Evolutionary conservation across 92 coral and sea anemone genomes (phyloP).

Genomic region (Porites divaricata): DNA sequence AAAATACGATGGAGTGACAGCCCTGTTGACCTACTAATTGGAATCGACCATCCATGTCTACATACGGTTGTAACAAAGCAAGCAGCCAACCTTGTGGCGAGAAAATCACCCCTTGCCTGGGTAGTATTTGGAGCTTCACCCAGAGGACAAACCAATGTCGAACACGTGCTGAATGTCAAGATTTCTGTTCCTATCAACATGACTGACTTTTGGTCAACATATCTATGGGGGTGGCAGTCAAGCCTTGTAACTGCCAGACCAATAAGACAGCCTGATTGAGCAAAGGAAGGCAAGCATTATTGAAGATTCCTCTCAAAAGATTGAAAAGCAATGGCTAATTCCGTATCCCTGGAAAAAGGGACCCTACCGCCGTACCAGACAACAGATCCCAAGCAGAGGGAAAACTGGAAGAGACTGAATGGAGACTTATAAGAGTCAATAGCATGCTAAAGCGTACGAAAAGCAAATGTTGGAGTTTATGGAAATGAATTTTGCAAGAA

Average conservation of each 20-base stretch:
- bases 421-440: slow-evolving; percentile 48
- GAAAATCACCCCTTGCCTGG: slow-evolving; percentile 8
- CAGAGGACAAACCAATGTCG: slow-evolving; percentile 14
- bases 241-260: slow-evolving; percentile 20
- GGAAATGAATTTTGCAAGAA: slow-evolving; percentile 49
- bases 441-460: slow-evolving; percentile 56
- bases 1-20: slow-evolving; percentile 46
- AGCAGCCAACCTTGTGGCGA: slow-evolving; percentile 43
- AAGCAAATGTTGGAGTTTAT: slow-evolving; percentile 50
- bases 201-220: slow-evolving; percentile 58
- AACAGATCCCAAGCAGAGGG: slow-evolving; percentile 53
- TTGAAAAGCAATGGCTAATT: slow-evolving; percentile 51
- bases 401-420: slow-evolving; percentile 57
- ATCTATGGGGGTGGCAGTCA: slow-evolving; percentile 49
- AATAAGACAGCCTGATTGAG: slow-evolving; percentile 54
- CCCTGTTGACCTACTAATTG: slow-evolving; percentile 41
- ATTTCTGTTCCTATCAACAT: slow-evolving; percentile 43
- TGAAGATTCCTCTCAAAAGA: slow-evolving; percentile 36
- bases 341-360: slow-evolving; percentile 66
- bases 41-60: slow-evolving; percentile 32
- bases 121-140: slow-evolving; percentile 27
- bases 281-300: slow-evolving; percentile 48
- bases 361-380: slow-evolving; percentile 49
- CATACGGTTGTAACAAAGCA: slow-evolving; percentile 59
- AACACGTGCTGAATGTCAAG: slow-evolving; percentile 35